Conservation (phyloP, 1,140 invertebrate species). For the Trichoplusia ni region DNA sequence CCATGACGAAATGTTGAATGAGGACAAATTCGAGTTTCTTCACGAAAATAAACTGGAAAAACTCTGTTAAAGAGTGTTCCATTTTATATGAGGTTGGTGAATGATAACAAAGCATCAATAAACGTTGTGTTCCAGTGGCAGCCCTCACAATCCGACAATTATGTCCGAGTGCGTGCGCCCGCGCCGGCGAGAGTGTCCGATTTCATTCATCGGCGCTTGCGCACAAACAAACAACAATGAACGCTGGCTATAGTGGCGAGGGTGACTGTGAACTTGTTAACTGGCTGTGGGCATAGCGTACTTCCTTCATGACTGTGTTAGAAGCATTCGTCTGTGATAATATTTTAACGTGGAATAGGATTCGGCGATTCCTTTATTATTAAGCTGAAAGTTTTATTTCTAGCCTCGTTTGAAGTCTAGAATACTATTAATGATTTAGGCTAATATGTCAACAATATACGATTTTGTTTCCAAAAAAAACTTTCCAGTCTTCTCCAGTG, state of each 20-base stretch:
- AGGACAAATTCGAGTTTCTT: conserved; percentile 3
- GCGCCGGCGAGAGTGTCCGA: conserved; percentile 38
- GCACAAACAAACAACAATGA: conserved; percentile 31
- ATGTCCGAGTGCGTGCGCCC: conserved; percentile 4
- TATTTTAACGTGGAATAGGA: no score
- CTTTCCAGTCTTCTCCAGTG: no score
- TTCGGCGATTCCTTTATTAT: no score
- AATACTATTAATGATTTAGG: no score
- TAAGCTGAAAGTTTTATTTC: no score
- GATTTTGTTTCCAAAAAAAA: no score
- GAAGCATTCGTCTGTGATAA: background rate
- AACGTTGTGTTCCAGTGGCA: conserved; percentile 18
- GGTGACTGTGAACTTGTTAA: conserved; percentile 29
- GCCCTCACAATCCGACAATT: conserved; percentile 28
- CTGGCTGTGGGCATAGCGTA: conserved; percentile 8
- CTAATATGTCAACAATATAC: no score
- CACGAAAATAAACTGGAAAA: background rate
- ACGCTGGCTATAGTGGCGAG: conserved; percentile 18
- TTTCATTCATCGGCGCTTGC: conserved; percentile 45
- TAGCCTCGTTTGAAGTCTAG: no score
- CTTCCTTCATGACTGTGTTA: background rate
- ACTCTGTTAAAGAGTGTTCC: conserved; percentile 4
- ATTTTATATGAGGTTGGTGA: background rate
- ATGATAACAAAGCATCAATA: conserved; percentile 27
- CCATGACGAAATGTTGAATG: conserved; percentile 17